Base-by-base conservation (phyloP, 1,140 invertebrate species). In the Lordiphosa collinella region DNA sequence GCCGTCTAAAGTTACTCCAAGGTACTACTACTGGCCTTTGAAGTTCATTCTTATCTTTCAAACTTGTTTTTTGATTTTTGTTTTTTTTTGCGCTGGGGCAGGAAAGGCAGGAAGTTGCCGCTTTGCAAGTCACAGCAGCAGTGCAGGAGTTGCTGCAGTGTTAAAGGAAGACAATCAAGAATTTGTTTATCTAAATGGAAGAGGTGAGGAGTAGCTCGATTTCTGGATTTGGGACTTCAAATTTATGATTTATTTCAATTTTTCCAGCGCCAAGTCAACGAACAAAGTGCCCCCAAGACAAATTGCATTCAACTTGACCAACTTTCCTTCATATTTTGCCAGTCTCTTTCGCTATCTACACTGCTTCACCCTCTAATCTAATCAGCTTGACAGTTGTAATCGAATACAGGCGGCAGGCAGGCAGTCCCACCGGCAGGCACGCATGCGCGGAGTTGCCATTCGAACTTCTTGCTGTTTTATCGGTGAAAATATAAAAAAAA, bases 361-460 rank as follows among this genome's bases (percentile, higher is more conserved):
- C 18, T 43, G 36, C 22, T 12, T 25, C 31, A 29, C 34, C 41
- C 38, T 10, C 43, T 65, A 68, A 55, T 75, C 72, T 70, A 46
- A 75, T 75, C 68, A 25, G 54, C 35, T 10, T 52, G 59, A 54
- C 72, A 65, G 72, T 65, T 48, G 76, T 76, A 82, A 82, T 82
- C 71, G 66, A 75, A 80, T 75, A 75, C 71, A 32, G 61, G 50
- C 51, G 37, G 25, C 58, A 63, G 7, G 10, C 50, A 63, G 8
- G 10, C 50, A 61, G 47, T 61, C 37, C 52, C 51, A 48, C 6
- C 25, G 37, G 53, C 43, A 58, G 18, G 54, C 55, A 58, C 54
- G 47, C 54, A 58, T 57, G 54, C 46, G 31, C 47, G 31, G 49
- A 18, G 13, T 50, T 48, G 37, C 38, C 40, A 37, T 44, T 44